Conservation (phyloP, 2,113 vertebrate genomes). For the Percina caprodes region DNA sequence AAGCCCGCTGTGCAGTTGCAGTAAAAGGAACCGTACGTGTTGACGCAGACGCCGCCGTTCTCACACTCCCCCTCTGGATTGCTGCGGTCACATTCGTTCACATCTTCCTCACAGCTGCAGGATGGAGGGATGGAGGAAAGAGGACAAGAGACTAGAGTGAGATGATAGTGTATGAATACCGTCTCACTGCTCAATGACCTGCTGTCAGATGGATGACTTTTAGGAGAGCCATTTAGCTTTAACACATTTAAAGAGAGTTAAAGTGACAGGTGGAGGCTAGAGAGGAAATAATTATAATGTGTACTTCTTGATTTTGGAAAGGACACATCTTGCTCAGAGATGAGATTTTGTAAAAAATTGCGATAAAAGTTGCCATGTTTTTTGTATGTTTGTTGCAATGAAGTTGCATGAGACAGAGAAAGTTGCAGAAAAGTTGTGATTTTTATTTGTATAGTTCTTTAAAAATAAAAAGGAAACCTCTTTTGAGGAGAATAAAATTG, state of each 20-base stretch:
- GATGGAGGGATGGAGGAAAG: conserved; percentile 12
- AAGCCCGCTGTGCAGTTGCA: conserved; percentile 96
- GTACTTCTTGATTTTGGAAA: neutral
- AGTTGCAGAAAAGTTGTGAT: no score
- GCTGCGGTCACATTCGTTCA: conserved; percentile 92
- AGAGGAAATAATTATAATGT: neutral
- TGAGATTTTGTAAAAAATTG: no score
- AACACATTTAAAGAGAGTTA: neutral
- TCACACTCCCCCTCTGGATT: conserved; percentile 89
- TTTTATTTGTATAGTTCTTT: no score
- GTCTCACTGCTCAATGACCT: neutral
- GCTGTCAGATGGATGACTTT: neutral
- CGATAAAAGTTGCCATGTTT: no score
- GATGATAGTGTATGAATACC: neutral
- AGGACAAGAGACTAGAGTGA: conserved; percentile 4
- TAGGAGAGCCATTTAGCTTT: neutral
- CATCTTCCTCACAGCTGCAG: conserved; percentile 93
- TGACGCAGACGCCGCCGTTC: conserved; percentile 93
- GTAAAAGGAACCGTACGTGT: conserved; percentile 94
- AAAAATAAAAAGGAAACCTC: no score
- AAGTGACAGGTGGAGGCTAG: neutral
- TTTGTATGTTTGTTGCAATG: no score
- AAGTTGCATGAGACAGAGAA: no score
- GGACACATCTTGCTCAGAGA: neutral
- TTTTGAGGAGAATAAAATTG: no score